A percentile compares a stretch with the other conserved stretches of the same genome.
phyloP scores from a whole-genome alignment of 2,797 vertebrate genomes.

The Tapera naevia region DNA sequence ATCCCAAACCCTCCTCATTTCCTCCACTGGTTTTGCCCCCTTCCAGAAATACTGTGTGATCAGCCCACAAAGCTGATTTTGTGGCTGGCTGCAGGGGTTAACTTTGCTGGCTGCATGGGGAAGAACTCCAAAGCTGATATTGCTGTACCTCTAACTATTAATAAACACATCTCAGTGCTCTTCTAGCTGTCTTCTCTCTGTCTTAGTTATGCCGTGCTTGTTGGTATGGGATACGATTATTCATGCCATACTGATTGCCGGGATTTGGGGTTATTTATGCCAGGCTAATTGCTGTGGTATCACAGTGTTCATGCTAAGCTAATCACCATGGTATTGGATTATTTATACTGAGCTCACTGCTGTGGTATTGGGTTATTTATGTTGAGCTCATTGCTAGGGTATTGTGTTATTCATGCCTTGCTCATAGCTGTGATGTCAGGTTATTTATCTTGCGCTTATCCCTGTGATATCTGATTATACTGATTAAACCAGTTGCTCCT shows the following conservation, averaged over 20 bases:
- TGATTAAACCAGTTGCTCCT: conserved; percentile 38
- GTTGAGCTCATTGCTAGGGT: conserved; percentile 35
- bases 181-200: neutral
- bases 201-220: neutral
- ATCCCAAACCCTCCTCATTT: neutral
- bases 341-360: conserved; percentile 60
- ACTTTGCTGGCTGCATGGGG: neutral
- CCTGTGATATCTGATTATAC: conserved; percentile 52
- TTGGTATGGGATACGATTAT: neutral
- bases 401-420: conserved; percentile 31
- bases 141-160: neutral
- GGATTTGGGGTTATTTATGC: conserved; percentile 62
- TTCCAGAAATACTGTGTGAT: neutral
- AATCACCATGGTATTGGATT: conserved; percentile 67
- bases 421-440: neutral
- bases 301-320: conserved; percentile 36
- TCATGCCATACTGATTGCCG: conserved; percentile 26
- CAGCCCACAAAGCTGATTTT: neutral
- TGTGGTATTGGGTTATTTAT: conserved; percentile 31
- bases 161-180: neutral
- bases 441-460: conserved; percentile 60
- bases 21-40: neutral
- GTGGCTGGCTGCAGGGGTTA: neutral
- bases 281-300: conserved; percentile 60
- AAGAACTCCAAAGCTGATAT: neutral